Evolutionary conservation across 2,113 vertebrate genomes (phyloP).

Genomic region (Lynx canadensis): DNA sequence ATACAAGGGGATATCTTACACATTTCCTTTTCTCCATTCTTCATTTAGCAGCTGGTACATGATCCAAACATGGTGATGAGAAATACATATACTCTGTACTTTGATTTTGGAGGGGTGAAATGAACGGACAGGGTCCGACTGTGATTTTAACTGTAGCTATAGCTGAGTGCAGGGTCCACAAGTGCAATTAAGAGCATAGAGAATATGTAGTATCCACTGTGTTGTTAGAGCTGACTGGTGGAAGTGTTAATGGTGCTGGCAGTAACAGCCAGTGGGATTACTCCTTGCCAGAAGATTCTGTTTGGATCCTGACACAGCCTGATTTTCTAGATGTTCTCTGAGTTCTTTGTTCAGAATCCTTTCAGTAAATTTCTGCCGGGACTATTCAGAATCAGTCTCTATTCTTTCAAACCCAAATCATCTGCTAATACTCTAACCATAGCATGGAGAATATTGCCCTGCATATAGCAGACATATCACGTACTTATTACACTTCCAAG

Average conservation of each 20-base stretch:
- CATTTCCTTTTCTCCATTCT: neutral
- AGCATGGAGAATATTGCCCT: neutral
- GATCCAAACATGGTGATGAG: neutral
- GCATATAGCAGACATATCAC: neutral
- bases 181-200: neutral
- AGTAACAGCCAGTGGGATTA: too few species aligned
- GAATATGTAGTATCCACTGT: neutral
- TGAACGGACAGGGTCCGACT: neutral
- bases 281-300: neutral
- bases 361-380: neutral
- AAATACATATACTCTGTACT: neutral
- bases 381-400: neutral
- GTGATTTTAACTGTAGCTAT: neutral
- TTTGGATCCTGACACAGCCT: neutral
- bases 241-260: accelerated
- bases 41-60: neutral
- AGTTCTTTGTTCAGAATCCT: neutral
- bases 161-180: neutral
- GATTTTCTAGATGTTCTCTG: neutral
- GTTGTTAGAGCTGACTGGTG: neutral
- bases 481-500: neutral
- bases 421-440: neutral
- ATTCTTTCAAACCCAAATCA: neutral
- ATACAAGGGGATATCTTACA: neutral
- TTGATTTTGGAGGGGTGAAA: neutral